A percentile compares a stretch with the other conserved stretches of the same genome.
Conservation (phyloP, 2,888 invertebrate genomes). For the Drosophila helvetica region DNA sequence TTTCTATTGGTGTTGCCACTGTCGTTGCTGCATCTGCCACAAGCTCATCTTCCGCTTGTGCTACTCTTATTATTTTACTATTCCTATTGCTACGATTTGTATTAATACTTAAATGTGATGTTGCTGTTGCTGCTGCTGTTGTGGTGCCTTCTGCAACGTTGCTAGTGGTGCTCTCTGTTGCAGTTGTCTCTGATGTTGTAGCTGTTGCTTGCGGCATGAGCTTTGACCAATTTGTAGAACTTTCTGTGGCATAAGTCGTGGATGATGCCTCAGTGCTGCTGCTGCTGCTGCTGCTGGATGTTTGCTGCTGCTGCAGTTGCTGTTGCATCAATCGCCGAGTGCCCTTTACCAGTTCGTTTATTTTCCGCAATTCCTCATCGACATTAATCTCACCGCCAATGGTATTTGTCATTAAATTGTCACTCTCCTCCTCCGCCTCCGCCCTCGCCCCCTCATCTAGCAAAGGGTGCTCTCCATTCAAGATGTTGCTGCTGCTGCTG, state of each 20-base stretch:
- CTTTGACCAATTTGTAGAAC: conserved; percentile 38
- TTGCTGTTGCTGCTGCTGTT: conserved; percentile 18
- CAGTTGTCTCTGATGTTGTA: conserved; percentile 31
- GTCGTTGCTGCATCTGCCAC: conserved; percentile 27
- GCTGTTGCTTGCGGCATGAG: conserved; percentile 28
- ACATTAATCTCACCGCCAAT: conserved; percentile 74
- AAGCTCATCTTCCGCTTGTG: conserved; percentile 42
- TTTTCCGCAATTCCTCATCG: conserved; percentile 77
- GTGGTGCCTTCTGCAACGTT: conserved; percentile 2
- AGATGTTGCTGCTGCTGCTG: conserved; percentile 31
- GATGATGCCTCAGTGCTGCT: conserved; percentile 50
- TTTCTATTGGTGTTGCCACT: conserved; percentile 35
- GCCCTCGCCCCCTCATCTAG: conserved; percentile 45
- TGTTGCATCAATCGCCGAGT: conserved; percentile 55
- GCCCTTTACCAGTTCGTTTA: conserved; percentile 81
- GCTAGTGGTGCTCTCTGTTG: conserved; percentile 39
- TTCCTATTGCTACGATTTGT: conserved; percentile 76
- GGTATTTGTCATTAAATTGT: conserved; percentile 72
- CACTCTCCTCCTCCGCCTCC: conserved; percentile 52
- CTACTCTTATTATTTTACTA: conserved; percentile 78
- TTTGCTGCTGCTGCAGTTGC: conserved; percentile 47
- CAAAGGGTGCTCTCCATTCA: conserved; percentile 44
- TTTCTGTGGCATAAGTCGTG: conserved; percentile 35
- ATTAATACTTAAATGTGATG: conserved; percentile 68
- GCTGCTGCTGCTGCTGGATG: conserved; percentile 28